These are phyloP conservation scores for Tenthredo mesomela DNA, from an alignment of 2,888 invertebrate species.

Conservation along the genomic window DNA sequence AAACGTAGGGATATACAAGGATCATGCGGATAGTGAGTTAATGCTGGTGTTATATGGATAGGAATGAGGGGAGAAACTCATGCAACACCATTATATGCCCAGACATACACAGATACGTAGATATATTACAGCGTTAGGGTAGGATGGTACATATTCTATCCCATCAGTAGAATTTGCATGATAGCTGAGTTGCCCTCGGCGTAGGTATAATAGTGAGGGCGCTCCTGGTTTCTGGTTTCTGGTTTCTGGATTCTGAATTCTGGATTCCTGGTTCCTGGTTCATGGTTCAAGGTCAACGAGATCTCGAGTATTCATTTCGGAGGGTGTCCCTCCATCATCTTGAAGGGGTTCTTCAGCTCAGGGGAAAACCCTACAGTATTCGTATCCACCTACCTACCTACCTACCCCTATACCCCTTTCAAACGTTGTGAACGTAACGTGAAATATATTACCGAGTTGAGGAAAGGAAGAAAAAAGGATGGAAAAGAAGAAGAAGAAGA, in stretches of 20 bases:
- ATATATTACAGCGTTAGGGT: not conserved
- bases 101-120: not conserved
- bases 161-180: conserved; percentile 20
- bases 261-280: not conserved
- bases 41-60: not conserved
- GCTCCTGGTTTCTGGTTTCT: not conserved
- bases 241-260: not conserved
- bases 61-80: not conserved
- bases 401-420: no score
- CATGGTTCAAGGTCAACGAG: conserved; percentile 42
- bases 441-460: not conserved
- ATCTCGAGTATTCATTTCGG: conserved; percentile 43
- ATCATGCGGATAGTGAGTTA: not conserved
- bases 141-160: not conserved
- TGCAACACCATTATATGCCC: not conserved
- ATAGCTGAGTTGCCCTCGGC: not conserved
- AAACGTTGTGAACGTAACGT: not conserved
- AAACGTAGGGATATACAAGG: not conserved
- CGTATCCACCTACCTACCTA: not conserved
- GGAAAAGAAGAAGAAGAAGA: no score
- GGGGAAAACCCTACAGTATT: not conserved
- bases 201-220: not conserved
- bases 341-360: conserved; percentile 3
- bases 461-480: no score
- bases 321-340: conserved; percentile 24